Evolutionary conservation across 1,140 invertebrate species (phyloP), one percentile per base, ranked within the genome.

Genomic region (Drosophila subpulchrella): DNA sequence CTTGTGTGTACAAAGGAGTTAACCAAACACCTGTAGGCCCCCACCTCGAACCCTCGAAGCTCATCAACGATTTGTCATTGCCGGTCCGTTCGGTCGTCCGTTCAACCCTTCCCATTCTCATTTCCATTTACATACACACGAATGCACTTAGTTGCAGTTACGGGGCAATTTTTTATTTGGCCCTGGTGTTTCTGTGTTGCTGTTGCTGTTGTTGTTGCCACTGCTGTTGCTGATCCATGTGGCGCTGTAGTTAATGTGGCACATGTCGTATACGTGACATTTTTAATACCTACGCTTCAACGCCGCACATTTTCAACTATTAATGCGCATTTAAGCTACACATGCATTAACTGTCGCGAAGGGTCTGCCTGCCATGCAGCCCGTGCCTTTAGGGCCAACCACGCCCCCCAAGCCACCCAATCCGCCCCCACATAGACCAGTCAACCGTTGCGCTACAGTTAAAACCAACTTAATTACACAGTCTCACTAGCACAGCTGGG

Each of bases 241-340:
- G 78, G 66, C 70, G 62, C 46, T 41, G 82, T 86, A 86, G 82
- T 88, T 88, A 86, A 89, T 88, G 84, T 88, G 83, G 50, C 84
- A 88, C 83, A 88, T 89, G 83, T 88, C 83, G 83, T 89, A 83
- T 83, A 88, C 83, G 83, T 88, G 83, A 88, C 83, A 88, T 89
- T 88, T 88, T 88, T 88, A 88, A 88, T 83, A 86, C 83, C 83
- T 83, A 86, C 83, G 83, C 83, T 86, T 86, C 83, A 86, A 89
- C 84, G 83, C 84, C 83, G 84, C 83, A 88, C 83, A 88, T 89
- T 88, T 89, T 88, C 83, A 88, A 88, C 83, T 88, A 88, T 88
- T 88, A 88, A 88, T 88, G 83, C 76, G 76, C 79, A 88, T 88
- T 88, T 88, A 88, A 88, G 84, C 83, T 88, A 88, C 83, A 89